Base-by-base conservation (phyloP, 2,113 vertebrate genomes). In the Heteronetta atricapilla region DNA sequence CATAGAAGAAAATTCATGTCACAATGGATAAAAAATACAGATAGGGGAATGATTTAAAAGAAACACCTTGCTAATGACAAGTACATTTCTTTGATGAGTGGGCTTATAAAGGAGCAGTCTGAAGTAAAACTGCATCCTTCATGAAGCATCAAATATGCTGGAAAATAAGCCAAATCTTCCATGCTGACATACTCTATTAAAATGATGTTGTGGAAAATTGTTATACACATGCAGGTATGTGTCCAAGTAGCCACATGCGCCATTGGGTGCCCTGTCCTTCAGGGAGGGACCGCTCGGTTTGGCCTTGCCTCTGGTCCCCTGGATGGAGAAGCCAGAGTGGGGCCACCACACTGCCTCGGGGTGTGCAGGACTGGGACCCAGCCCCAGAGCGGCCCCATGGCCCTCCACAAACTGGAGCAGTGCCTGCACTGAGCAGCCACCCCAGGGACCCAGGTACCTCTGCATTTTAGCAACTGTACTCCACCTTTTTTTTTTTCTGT, bases 131-230 rank as follows among this genome's bases (percentile, higher is more conserved):
- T 94, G 63, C 78, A 96, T 96, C 95, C 91, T 93, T 89, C 94
- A 94, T 92, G 95, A 92, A 92, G 89, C 92, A 93, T 93, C 90
- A 94, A 97, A 94, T 94, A 96, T 14, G 16, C 94, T 84, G 90
- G 89, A 96, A 97, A 96, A 96, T 74, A 96, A 95, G 90, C 70
- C 86, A 85, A 68, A 95, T 82, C 89, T 92, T 93, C 92, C 81
- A 77, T 63, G 63, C 95, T 80, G 94, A 34, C 88, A 74, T 85
- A 38, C 58, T 34, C 88, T 73, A 52, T 94, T 87, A 70, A 86
- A 95, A 69, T 26, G 92, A 89, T 90, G 82, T 56, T 93, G 92
- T 86, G 77, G 77, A 79, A 63, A 82, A 82, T 10, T 50, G 66
- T 50, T 59, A 48, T 13, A 38, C 0, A 10, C 25, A 13, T 3